Evolutionary conservation across 2,113 vertebrate species (phyloP).

Genomic region (Cacatua alba): DNA sequence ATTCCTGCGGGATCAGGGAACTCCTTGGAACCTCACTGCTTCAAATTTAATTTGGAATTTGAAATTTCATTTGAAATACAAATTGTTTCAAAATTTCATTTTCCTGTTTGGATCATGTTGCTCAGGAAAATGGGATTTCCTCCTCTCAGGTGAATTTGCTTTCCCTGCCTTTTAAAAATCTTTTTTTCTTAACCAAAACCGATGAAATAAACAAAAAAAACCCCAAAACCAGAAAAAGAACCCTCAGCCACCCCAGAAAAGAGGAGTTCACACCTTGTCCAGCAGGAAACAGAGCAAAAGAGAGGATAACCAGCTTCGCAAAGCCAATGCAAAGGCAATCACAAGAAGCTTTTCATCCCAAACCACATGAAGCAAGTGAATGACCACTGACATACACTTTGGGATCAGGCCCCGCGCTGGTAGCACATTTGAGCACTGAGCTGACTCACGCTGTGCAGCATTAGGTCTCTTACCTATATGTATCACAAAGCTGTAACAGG

Average conservation of each 20-base stretch:
- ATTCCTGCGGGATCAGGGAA: background rate
- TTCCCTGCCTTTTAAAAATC: background rate
- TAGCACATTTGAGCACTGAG: background rate
- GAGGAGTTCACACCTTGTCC: background rate
- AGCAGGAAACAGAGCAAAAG: background rate
- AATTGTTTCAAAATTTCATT: background rate
- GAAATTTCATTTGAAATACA: background rate
- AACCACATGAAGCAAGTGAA: background rate
- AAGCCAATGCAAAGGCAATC: background rate
- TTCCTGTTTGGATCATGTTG: background rate
- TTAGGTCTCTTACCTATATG: background rate
- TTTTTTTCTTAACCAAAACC: background rate
- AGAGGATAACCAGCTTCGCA: background rate
- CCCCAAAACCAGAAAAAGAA: too few species aligned
- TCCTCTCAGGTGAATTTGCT: background rate
- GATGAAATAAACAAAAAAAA: background rate
- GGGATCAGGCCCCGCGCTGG: background rate
- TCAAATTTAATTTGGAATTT: background rate
- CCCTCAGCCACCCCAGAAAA: background rate
- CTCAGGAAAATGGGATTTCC: background rate
- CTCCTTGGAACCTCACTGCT: background rate
- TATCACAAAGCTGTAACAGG: background rate
- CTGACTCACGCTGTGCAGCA: background rate
- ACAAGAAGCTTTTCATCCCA: background rate
- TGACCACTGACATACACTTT: background rate